These are phyloP conservation scores for Lophius americanus DNA, from an alignment of 2,797 vertebrate genomes.

Conservation along the genomic window DNA sequence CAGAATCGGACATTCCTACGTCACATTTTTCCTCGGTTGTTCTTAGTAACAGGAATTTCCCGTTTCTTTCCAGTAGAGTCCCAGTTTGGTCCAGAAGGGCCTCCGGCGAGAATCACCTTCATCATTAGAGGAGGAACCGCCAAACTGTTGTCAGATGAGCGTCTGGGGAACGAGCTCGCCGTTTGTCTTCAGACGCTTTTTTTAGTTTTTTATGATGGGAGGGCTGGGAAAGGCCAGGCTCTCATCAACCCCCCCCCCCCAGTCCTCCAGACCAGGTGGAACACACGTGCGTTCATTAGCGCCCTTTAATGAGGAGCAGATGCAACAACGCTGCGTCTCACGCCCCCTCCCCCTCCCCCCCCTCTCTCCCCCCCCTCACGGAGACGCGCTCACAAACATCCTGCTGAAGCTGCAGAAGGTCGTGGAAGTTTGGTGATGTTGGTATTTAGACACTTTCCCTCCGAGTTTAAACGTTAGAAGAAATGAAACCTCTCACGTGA, in stretches of 20 bases:
- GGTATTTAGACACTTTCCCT: conserved; percentile 13
- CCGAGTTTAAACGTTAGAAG: too few relatives aligned
- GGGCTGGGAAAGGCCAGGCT: conserved; percentile 63
- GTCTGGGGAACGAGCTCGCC: conserved; percentile 58
- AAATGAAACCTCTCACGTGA: conserved; percentile 23
- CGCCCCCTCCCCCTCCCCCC: too few relatives aligned
- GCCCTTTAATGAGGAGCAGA: conserved; percentile 86
- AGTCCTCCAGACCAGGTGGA: conserved; percentile 77
- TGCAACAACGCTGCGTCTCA: conserved; percentile 76
- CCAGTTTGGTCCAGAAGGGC: conserved; percentile 18
- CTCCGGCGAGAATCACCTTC: conserved; percentile 41
- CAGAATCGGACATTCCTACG: too few relatives aligned
- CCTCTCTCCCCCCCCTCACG: too few relatives aligned
- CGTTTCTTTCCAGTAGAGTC: conserved; percentile 27
- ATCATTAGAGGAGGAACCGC: conserved; percentile 59
- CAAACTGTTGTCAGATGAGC: conserved; percentile 69
- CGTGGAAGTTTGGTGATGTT: conserved; percentile 13
- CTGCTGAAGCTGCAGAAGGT: conserved; percentile 9
- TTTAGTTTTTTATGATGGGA: conserved; percentile 19
- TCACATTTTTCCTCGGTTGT: conserved; percentile 1
- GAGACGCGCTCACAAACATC: not conserved
- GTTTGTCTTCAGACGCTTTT: conserved; percentile 67
- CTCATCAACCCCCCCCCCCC: conserved; percentile 57
- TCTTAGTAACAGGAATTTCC: not conserved
- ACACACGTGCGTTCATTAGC: conserved; percentile 85